Conservation (phyloP, 1,140 invertebrate genomes). For the Papilio xuthus region DNA sequence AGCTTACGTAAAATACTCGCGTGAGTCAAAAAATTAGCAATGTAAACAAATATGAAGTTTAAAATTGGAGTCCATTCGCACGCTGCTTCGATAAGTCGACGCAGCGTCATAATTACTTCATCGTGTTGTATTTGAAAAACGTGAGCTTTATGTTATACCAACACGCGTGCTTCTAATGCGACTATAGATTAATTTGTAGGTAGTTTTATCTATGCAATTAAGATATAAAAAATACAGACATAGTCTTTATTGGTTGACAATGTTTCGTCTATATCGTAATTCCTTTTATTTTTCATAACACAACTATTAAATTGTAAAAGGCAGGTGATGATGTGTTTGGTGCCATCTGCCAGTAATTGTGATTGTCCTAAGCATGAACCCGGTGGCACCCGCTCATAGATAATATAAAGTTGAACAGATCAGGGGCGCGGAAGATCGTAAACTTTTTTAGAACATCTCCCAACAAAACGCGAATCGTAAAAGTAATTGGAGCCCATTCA, state of each 20-base stretch:
- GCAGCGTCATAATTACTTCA: conserved; percentile 54
- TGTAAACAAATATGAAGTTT: conserved; percentile 51
- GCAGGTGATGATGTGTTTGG: conserved; percentile 40
- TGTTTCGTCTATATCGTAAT: not conserved
- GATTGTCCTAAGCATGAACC: conserved; percentile 60
- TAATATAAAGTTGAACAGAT: conserved; percentile 64
- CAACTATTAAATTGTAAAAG: conserved; percentile 3
- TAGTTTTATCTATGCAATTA: not conserved
- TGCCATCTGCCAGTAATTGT: conserved; percentile 60
- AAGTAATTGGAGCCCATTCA: conserved; percentile 81
- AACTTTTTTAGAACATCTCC: conserved; percentile 74
- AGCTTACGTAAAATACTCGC: conserved; percentile 40
- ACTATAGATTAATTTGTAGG: conserved; percentile 7
- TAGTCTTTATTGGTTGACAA: no score
- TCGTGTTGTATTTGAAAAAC: conserved; percentile 49
- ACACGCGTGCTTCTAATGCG: not conserved
- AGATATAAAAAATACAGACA: no score
- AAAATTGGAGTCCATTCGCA: conserved; percentile 49
- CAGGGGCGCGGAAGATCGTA: conserved; percentile 73
- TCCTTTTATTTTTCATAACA: not conserved
- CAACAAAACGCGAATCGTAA: conserved; percentile 80
- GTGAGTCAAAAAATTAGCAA: conserved; percentile 45
- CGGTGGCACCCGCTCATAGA: conserved; percentile 52
- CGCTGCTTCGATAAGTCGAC: conserved; percentile 43
- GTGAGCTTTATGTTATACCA: conserved; percentile 30